Percentiles rank a stretch among this genome's conserved stretches.
Evolutionary conservation across 2,113 vertebrate genomes (phyloP).

Genomic region (Shinisaurus crocodilurus): DNA sequence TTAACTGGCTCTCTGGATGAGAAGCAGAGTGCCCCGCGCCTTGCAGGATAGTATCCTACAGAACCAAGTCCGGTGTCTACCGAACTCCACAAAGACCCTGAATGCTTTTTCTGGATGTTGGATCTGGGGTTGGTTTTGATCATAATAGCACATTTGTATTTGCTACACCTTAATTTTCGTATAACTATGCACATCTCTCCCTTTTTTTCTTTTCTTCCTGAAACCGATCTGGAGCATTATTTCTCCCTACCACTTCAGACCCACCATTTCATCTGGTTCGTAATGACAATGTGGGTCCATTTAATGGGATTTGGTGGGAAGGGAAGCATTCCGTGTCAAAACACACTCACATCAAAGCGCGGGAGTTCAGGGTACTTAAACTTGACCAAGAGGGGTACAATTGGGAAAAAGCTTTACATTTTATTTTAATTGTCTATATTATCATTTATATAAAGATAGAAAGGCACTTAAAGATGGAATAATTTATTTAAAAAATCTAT

Average conservation of each 20-base stretch:
- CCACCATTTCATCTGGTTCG: conserved; percentile 64
- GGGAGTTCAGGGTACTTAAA: conserved; percentile 76
- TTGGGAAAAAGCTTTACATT: conserved; percentile 78
- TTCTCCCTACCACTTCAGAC: conserved; percentile 56
- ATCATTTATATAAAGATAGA: conserved; percentile 88
- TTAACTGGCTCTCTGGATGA: conserved; percentile 55
- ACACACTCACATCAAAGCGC: background rate
- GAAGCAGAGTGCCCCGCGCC: conserved; percentile 34
- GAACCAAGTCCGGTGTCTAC: conserved; percentile 44
- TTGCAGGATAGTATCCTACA: conserved; percentile 68
- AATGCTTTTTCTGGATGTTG: conserved; percentile 63
- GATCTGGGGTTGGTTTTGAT: conserved; percentile 67
- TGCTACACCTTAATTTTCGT: conserved; percentile 78
- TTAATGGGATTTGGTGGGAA: conserved; percentile 67
- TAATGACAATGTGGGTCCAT: conserved; percentile 61
- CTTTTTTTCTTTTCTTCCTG: background rate
- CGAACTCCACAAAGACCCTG: conserved; percentile 48
- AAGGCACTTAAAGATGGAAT: conserved; percentile 88
- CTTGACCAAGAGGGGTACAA: conserved; percentile 77
- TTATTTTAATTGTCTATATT: conserved; percentile 86
- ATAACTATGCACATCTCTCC: conserved; percentile 83
- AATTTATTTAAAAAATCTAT: conserved; percentile 89
- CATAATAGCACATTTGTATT: conserved; percentile 78
- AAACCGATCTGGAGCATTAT: conserved; percentile 38
- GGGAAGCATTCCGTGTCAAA: conserved; percentile 65